phyloP scores from a whole-genome alignment of 53 echinoderm and acorn worm species.

The Hippasteria phrygiana region DNA sequence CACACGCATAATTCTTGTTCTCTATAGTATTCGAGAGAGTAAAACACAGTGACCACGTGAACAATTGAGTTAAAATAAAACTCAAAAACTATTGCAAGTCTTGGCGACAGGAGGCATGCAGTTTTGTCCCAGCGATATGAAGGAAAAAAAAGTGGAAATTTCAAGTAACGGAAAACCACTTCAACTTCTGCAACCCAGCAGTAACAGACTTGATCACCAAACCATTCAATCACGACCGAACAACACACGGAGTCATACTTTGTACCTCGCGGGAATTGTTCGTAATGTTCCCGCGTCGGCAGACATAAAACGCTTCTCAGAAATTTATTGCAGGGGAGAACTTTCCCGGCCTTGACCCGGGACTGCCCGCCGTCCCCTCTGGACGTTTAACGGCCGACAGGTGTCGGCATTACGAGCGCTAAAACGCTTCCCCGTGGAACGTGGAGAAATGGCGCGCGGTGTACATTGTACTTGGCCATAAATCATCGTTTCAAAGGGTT shows the following conservation, averaged over 20 bases:
- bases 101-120: too few species aligned
- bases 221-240: slow-evolving; percentile 14
- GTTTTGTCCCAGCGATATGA: neutral
- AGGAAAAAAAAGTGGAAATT: neutral
- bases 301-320: slow-evolving; percentile 1
- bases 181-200: neutral
- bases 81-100: too few species aligned
- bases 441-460: neutral
- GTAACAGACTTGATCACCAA: neutral
- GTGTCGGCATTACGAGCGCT: slow-evolving; percentile 45
- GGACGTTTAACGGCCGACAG: slow-evolving; percentile 30
- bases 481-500: neutral
- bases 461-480: neutral
- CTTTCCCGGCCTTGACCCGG: slow-evolving; percentile 41
- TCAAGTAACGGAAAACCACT: neutral
- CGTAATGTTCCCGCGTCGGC: neutral
- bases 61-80: too few species aligned
- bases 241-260: slow-evolving; percentile 4
- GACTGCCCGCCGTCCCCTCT: slow-evolving; percentile 18
- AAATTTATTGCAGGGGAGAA: slow-evolving; percentile 31
- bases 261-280: neutral
- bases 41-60: too few species aligned
- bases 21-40: too few species aligned
- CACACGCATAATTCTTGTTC: too few species aligned
- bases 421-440: slow-evolving; percentile 14